Evolutionary conservation across 2,888 invertebrate genomes (phyloP).

Genomic region (Mesorhabditis sp.): DNA sequence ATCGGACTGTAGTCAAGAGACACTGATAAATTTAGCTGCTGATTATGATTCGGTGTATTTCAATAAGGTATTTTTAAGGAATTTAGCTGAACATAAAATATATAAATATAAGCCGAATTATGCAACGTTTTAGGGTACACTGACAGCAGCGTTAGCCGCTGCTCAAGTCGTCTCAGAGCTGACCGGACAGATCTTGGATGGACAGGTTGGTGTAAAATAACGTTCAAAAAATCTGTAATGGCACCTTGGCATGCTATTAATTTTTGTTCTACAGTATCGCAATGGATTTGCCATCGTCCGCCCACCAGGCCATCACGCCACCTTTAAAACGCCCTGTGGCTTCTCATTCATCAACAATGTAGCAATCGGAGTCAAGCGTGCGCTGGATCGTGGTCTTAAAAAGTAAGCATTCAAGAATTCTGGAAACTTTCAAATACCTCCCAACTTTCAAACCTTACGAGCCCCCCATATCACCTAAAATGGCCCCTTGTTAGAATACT

Average conservation of each 20-base stretch:
- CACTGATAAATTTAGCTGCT: no score
- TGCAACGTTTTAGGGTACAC: no score
- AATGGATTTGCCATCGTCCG: constrained; percentile 60
- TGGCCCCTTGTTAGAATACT: constrained; percentile 69
- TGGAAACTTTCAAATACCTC: background rate
- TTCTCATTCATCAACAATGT: constrained; percentile 98
- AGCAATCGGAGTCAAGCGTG: constrained; percentile 77
- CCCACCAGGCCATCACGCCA: constrained; percentile 84
- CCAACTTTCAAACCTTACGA: background rate
- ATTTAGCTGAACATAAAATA: no score
- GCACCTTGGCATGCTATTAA: background rate
- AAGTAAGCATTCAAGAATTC: constrained; percentile 14
- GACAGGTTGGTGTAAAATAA: constrained; percentile 15
- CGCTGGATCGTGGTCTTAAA: constrained; percentile 29
- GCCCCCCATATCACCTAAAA: background rate
- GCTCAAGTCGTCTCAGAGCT: constrained; percentile 9
- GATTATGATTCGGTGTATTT: no score
- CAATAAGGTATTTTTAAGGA: no score
- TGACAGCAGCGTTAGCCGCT: no score
- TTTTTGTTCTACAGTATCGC: constrained; percentile 15
- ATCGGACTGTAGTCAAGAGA: no score
- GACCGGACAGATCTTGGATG: constrained; percentile 24
- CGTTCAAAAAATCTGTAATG: background rate
- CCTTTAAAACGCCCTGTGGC: constrained; percentile 72
- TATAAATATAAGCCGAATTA: no score